Evolutionary conservation across 2,888 invertebrate species (phyloP), one percentile per base, ranked within the genome.

Genomic region (Helicoverpa assulta): DNA sequence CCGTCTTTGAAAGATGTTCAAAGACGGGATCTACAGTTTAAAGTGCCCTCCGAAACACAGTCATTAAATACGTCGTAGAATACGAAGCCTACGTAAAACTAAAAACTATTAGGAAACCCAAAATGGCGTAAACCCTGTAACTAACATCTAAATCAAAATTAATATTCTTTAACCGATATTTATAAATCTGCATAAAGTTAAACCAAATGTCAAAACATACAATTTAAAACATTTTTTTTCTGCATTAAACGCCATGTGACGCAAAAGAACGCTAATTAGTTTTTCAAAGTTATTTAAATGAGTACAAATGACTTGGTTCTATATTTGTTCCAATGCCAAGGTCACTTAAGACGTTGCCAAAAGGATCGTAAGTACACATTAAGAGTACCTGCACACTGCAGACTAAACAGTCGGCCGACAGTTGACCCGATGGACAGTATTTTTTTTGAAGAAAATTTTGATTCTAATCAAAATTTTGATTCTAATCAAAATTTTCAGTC

Each of bases 271-370:
- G 60, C 37, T 57, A 70, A 76, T 57, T 69, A 16, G 37, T 18
- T 57, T n/a, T 73, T 69, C 60, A 18, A 52, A 47, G n/a, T 40
- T 75, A 73, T 73, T 60, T 21, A 60, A 60, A 73, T 60, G 47
- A 21, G n/a, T 10, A 51, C n/a, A 47, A 16, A 19, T 12, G 40
- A 14, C 1, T 52, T 18, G 43, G 10, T 21, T 52, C 8, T 47
- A 51, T 8, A 53, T 12, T 33, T 18, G 18, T 29, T 29, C 56
- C 52, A 70, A 16, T 52, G 56, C 21, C 72, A 70, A 56, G 72
- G 68, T 12, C 58, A 19, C 21, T 18, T 12, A 6, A 14, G 56
- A 12, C 33, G 50, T n/a, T 14, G 18, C 26, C 19, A 26, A 29
- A 26, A 8, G 53, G 26, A 53, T 53, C 26, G 33, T 33, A 33